These are phyloP conservation scores for Platalea minor DNA, from an alignment of 2,797 vertebrate species.

Conservation along the genomic window DNA sequence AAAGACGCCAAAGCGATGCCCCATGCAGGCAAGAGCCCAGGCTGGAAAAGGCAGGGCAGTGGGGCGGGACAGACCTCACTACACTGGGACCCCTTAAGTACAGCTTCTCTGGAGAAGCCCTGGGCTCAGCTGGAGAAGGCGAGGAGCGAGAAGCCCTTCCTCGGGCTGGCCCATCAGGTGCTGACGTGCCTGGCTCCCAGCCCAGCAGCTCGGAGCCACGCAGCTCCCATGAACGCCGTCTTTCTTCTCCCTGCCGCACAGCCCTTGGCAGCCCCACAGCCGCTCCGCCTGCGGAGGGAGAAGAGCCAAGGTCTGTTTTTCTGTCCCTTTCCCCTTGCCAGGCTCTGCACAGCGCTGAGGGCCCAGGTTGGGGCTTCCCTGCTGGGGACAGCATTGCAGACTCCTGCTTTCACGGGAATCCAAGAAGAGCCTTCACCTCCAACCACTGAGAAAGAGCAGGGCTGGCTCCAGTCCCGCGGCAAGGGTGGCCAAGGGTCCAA, in stretches of 20 bases:
- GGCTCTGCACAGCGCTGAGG: background rate
- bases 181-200: conserved; percentile 43
- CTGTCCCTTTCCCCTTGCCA: conserved; percentile 8
- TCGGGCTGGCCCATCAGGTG: background rate
- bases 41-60: background rate
- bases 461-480: background rate
- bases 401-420: background rate
- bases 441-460: rapidly evolving
- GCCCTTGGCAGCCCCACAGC: conserved; percentile 8
- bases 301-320: conserved; percentile 12
- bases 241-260: conserved; percentile 37
- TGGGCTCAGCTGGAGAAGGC: background rate
- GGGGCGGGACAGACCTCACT: background rate
- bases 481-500: background rate
- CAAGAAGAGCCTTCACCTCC: background rate
- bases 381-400: background rate
- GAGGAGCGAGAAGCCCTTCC: background rate
- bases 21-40: rapidly evolving
- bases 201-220: background rate
- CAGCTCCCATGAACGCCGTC: background rate
- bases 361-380: background rate
- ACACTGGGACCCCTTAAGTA: background rate
- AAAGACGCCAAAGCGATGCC: background rate
- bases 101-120: background rate
- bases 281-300: background rate